phyloP scores from a whole-genome alignment of 2,888 invertebrate species.

The Tenthredo scrophulariae region DNA sequence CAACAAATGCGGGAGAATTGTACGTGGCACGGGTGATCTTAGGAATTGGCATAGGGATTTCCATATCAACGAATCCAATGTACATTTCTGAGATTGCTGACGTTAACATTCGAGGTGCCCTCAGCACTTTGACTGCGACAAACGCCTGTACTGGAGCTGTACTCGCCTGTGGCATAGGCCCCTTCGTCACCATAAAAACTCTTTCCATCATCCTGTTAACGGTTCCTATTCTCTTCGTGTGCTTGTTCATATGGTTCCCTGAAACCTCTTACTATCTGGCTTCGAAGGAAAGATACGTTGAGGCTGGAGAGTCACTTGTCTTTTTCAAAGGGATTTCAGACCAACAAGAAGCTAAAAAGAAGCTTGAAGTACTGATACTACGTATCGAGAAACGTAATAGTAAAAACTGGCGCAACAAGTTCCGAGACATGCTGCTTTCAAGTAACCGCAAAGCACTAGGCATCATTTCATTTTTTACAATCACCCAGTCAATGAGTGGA shows the following conservation, averaged over 20 bases:
- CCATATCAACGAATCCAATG: constrained; percentile 75
- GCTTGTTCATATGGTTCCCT: constrained; percentile 73
- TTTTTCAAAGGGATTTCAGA: constrained; percentile 69
- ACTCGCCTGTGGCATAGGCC: constrained; percentile 72
- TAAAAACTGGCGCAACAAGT: constrained; percentile 60
- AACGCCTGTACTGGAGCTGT: constrained; percentile 75
- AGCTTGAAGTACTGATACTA: constrained; percentile 28
- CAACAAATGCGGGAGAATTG: constrained; percentile 65
- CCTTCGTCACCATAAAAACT: constrained; percentile 64
- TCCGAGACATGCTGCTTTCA: constrained; percentile 62
- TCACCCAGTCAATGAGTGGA: constrained; percentile 74
- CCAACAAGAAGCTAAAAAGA: constrained; percentile 39
- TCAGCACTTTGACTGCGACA: constrained; percentile 74
- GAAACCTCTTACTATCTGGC: constrained; percentile 73
- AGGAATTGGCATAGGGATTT: constrained; percentile 74
- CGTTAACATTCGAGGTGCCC: constrained; percentile 72
- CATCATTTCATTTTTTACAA: constrained; percentile 71
- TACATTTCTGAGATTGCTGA: constrained; percentile 76
- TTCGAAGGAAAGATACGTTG: constrained; percentile 65
- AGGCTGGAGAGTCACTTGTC: constrained; percentile 67
- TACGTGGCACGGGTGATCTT: constrained; percentile 71
- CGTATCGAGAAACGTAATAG: constrained; percentile 34
- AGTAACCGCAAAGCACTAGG: constrained; percentile 69
- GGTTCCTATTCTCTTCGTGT: constrained; percentile 70
- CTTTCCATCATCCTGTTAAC: constrained; percentile 64